phyloP scores from a whole-genome alignment of 2,888 invertebrate genomes.

The Tinea pellionella region DNA sequence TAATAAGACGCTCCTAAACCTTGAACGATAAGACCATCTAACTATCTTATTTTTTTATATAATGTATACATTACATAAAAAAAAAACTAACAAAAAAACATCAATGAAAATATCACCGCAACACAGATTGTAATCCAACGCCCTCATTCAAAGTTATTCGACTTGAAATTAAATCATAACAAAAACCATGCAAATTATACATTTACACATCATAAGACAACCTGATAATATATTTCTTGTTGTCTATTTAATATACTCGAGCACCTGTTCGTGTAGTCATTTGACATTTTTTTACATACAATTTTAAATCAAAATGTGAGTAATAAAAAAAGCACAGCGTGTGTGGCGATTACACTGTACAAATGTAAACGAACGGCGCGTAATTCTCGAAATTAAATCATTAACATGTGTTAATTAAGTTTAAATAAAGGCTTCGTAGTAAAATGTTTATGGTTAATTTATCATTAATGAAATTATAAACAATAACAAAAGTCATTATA shows the following conservation, averaged over 20 bases:
- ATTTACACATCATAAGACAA: not conserved
- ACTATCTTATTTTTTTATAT: too few species aligned
- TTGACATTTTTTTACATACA: slow-evolving; percentile 8
- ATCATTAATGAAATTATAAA: too few species aligned
- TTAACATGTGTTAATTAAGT: too few species aligned
- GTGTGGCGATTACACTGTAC: not conserved
- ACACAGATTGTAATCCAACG: not conserved
- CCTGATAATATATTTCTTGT: slow-evolving; percentile 8
- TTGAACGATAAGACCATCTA: too few species aligned
- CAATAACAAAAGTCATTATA: too few species aligned
- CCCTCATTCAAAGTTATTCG: not conserved
- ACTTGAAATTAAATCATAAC: slow-evolving; percentile 1
- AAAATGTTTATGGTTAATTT: too few species aligned
- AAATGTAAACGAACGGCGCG: slow-evolving; percentile 7
- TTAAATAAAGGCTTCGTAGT: too few species aligned
- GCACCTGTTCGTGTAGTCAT: slow-evolving; percentile 5
- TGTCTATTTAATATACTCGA: slow-evolving; percentile 1
- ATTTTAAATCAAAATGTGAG: not conserved
- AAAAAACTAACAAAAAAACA: not conserved
- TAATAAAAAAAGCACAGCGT: not conserved
- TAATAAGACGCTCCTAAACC: too few species aligned
- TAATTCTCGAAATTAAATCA: not conserved
- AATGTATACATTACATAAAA: too few species aligned
- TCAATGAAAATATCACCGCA: not conserved
- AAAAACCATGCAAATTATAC: not conserved